Base-by-base conservation (phyloP, 2,888 invertebrate genomes). In the Melanostoma scalare region DNA sequence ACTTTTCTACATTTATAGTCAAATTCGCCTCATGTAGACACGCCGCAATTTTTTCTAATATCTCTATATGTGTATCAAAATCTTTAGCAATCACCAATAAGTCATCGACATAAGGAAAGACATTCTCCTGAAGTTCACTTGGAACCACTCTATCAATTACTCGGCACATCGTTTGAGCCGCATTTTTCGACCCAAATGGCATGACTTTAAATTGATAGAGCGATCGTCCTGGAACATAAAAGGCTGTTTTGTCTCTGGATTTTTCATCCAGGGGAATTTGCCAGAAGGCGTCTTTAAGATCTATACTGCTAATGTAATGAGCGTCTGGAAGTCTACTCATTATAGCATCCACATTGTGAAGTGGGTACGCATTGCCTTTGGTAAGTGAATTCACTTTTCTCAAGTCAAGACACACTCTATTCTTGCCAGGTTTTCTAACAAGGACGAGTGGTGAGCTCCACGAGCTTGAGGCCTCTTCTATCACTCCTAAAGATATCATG, bases 381-480 rank as follows among this genome's bases (percentile, higher is more conserved):
- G 87, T 87, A 0, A 88, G 86, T 2, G 55, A 42, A 38, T 89
- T 89, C 0, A 89, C 67, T 40, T 87, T 86, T 4, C 88, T 35
- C n/a, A 86, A 87, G 42, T 88, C 88, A 0, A 89, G 69, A 38
- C 88, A 88, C 6, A 88, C 86, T 0, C 87, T 46, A 38, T 81
- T 86, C 3, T 76, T 85, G 0, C 86, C 86, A n/a, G 86, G 79
- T 63, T 88, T 88, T 2, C 71, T 67, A 0, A 88, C 87, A 61
- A 88, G 79, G 0, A 87, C 86, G 0, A 87, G 81, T 2, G 88
- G 87, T 4, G 86, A 87, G 5, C 86, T 85, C 89, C 89, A 88
- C 0, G 86, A 71, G 10, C 89, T 88, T 1, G 74, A 60, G 0
- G 87, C 87, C 8, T 82, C 85, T 48, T 89, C 88, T 1, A 89